Base-by-base conservation (phyloP, 2,113 vertebrate genomes). In the Odocoileus hemionus region DNA sequence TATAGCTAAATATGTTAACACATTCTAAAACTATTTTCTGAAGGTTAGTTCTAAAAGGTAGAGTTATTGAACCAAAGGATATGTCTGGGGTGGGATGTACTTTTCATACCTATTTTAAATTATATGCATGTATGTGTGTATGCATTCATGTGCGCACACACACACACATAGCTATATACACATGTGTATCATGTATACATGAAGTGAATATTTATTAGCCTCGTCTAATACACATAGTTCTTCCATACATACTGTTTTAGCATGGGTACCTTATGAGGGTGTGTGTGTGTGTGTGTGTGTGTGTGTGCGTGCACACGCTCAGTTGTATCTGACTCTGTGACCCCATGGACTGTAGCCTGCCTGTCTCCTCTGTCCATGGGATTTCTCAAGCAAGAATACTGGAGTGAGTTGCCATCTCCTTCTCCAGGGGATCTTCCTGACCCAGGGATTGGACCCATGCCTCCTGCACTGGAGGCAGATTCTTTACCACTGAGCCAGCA, bases 261-360 rank as follows among this genome's bases (percentile, higher is more conserved):
- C 17, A 14, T 10, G 2, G 2, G 0, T 1, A 5, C 19, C 10
- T 14, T 3, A 1, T 8, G n/a, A 6, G 23, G 14, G 70, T 25
- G 36, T 39, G 16, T 64, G 28, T 60, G 39, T 39, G 70, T 25
- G 36, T 39, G 16, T 64, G 28, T 60, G 39, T 39, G 12, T 61
- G 61, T n/a, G 16, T 5, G 61, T 1, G 8, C 2, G 10, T 5
- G 5, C 12, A 3, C 25, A 3, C 3, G 1, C 70, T 43, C 23
- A 76, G 70, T 14, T 76, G 36, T 43, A 25, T 43, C 36, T 76
- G 36, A 43, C 36, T 74, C 36, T 74, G 36, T 14, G 36, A 12
- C 36, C 70, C 70, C 23, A 7, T 26, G 12, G 70, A 43, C 23
- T 13, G 70, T 76, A 43, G 36, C 36, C 70, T 39, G 12, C 23